phyloP scores from a whole-genome alignment of 2,888 invertebrate species.

The Argyresthia goedartella region DNA sequence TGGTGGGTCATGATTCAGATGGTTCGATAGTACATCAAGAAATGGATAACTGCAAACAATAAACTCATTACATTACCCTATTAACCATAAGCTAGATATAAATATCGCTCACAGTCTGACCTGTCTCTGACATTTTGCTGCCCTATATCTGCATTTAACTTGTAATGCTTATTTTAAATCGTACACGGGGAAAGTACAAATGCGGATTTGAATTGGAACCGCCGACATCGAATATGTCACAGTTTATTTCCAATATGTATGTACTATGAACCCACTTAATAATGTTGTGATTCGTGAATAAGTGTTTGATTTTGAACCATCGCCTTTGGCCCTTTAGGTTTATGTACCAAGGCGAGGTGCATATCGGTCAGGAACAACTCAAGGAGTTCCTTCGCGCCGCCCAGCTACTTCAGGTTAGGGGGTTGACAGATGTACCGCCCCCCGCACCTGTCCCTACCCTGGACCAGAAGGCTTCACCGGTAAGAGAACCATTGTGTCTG shows the following conservation, averaged over 20 bases:
- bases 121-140: constrained; percentile 1
- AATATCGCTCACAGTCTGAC: not conserved
- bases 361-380: constrained; percentile 89
- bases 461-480: constrained; percentile 79
- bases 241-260: no score
- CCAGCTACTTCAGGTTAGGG: constrained; percentile 88
- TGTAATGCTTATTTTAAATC: not conserved
- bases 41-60: no score
- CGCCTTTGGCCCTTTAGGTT: constrained; percentile 72
- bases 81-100: not conserved
- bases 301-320: no score
- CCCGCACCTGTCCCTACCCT: constrained; percentile 57
- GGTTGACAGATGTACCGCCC: constrained; percentile 84
- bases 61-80: no score
- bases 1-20: no score
- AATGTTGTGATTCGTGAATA: no score
- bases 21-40: no score
- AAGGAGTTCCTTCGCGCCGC: constrained; percentile 89
- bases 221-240: no score
- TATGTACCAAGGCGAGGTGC: constrained; percentile 94
- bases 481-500: no score
- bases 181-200: not conserved
- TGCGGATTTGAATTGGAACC: not conserved
- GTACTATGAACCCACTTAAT: no score
- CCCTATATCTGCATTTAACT: constrained; percentile 2